Percentiles rank a stretch among this genome's conserved stretches.
These are phyloP conservation scores for Agrilus planipennis DNA, from an alignment of 1,140 invertebrate species.

Conservation along the genomic window DNA sequence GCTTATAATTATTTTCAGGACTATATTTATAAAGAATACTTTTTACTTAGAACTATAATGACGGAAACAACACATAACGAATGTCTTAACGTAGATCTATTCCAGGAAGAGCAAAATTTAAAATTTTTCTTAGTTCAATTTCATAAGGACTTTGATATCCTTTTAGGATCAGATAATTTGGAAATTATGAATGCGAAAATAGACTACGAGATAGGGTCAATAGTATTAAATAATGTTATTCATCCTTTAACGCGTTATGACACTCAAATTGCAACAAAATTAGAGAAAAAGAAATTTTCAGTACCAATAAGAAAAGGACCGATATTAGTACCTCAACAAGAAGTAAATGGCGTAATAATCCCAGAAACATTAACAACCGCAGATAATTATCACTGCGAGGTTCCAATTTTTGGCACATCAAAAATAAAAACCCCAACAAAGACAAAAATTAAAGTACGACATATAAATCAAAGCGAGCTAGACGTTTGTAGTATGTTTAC, in stretches of 20 bases:
- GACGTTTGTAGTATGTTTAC: background rate
- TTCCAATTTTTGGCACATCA: background rate
- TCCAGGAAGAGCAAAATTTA: background rate
- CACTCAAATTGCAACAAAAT: constrained; percentile 3
- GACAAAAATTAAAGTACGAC: background rate
- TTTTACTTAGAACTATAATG: background rate
- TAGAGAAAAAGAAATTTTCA: background rate
- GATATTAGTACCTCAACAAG: background rate
- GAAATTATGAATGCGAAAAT: background rate
- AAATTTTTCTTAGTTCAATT: background rate
- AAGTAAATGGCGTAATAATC: background rate
- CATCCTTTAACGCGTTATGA: background rate
- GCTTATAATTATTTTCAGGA: constrained; percentile 5
- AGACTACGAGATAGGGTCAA: constrained; percentile 2
- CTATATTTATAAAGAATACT: background rate
- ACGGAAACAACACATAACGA: background rate
- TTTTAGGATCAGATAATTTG: background rate
- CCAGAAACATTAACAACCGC: background rate
- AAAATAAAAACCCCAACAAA: background rate
- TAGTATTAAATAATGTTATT: background rate
- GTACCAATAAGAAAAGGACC: background rate
- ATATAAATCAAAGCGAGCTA: constrained; percentile 1
- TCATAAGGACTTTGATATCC: background rate
- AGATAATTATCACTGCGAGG: background rate
- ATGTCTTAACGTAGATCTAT: background rate